Conservation (phyloP, 1,140 invertebrate species). For the Drosophila guanche region DNA sequence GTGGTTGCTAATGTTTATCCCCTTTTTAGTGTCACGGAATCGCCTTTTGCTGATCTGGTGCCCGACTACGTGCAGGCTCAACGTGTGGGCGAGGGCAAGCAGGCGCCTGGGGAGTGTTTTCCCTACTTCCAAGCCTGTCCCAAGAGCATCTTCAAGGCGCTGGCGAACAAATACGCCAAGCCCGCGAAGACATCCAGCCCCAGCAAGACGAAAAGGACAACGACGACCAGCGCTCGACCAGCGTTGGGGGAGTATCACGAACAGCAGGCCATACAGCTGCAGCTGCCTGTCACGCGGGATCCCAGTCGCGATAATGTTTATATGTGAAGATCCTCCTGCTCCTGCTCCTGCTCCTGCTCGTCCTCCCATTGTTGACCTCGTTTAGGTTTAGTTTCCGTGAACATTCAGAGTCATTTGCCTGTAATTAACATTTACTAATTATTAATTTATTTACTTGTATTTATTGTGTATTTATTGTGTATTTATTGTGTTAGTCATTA, state of each 20-base stretch:
- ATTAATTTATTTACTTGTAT: constrained; percentile 66
- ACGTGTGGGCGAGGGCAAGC: constrained; percentile 86
- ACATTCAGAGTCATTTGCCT: constrained; percentile 78
- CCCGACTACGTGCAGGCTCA: constrained; percentile 91
- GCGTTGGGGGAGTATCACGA: constrained; percentile 64
- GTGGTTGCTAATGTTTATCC: constrained; percentile 7
- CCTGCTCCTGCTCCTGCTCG: neutral
- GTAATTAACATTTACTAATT: constrained; percentile 69
- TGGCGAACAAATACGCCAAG: constrained; percentile 86
- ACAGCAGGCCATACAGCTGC: constrained; percentile 62
- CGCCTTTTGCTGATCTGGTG: constrained; percentile 89
- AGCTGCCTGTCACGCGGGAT: constrained; percentile 47
- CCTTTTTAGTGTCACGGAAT: constrained; percentile 89
- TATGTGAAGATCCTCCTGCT: constrained; percentile 33
- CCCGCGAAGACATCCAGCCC: constrained; percentile 49
- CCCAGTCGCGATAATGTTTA: constrained; percentile 45
- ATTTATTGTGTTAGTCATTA: constrained; percentile 67
- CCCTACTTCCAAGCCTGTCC: constrained; percentile 92
- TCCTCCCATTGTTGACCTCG: constrained; percentile 37
- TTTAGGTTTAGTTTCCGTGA: constrained; percentile 58
- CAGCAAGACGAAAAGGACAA: constrained; percentile 30
- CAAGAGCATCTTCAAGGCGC: constrained; percentile 89
- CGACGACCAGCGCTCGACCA: constrained; percentile 35
- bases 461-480: constrained; percentile 53
- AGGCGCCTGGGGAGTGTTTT: constrained; percentile 90